Base-by-base conservation (phyloP, 2,888 invertebrate genomes). In the Leptarthrus brevirostris region DNA sequence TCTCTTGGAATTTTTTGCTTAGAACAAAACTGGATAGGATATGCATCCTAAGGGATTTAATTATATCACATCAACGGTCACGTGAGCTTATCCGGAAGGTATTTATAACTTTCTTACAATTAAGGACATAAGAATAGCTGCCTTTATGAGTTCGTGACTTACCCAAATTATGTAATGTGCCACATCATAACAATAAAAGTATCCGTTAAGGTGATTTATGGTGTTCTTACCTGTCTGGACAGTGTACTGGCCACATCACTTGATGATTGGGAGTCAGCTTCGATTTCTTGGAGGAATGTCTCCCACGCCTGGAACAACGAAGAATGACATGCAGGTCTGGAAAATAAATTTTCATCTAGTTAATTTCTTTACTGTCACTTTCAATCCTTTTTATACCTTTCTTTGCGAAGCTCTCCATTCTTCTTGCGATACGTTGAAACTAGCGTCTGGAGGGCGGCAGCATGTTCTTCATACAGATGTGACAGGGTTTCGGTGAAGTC, bases 301-400 rank as follows among this genome's bases (percentile, higher is more conserved):
- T 96, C 96, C 96, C 96, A 96, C 75, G 93, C 92, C 83, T 95
- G 93, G 85, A 95, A 95, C 81, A 96, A 88, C 53, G 93, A 91
- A 86, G 91, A 89, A 72, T 92, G 91, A 81, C 93, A 93, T 75
- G 92, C 89, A 75, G 93, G 92, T 85, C 93, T 93, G 87, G n/a
- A 36, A 81, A 80, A 36, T 58, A 70, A 30, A 64, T 64, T 64
- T 52, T 69, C 30, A 34, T 52, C 52, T 69, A 20, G 34, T 49
- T 69, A 20, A 24, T 26, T 3, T 30, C 26, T 26, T n/a, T 18
- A 26, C 10, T 14, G 24, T 16, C 20, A n/a, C 36, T 53, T 40
- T 49, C 54, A 26, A 8, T 36, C 16, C 30, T 69, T 30, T 69
- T 34, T 86, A 85, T 86, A 93, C 94, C 94, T 89, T 86, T 96